These are phyloP conservation scores for Lasioglossum baleicum DNA, from an alignment of 1,140 invertebrate species.

Conservation along the genomic window DNA sequence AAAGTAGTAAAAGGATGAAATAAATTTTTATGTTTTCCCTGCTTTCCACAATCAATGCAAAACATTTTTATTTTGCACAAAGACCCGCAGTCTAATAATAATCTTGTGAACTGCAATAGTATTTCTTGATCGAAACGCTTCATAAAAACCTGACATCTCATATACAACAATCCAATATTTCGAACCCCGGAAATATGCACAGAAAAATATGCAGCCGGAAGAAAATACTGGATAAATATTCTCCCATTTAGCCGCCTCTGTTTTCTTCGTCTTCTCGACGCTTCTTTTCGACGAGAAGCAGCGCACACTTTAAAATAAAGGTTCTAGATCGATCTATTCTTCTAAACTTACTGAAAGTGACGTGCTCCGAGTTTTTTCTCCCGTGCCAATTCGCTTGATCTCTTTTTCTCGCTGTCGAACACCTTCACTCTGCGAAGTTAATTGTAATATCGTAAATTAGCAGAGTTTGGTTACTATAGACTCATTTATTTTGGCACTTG, in stretches of 20 bases:
- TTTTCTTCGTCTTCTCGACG: background rate
- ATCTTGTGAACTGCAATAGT: no score
- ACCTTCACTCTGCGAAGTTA: background rate
- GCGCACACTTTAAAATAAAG: constrained; percentile 4
- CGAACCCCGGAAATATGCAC: background rate
- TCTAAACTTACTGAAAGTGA: constrained; percentile 52
- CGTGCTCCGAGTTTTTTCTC: constrained; percentile 41
- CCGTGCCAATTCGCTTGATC: background rate
- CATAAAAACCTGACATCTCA: no score
- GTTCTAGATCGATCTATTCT: constrained; percentile 25
- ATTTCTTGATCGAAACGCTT: no score
- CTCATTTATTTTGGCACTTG: background rate
- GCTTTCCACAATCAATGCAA: no score
- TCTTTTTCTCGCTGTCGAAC: background rate
- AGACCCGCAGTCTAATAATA: no score
- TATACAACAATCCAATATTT: background rate
- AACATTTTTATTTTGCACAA: no score
- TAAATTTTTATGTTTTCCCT: no score
- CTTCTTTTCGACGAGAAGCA: background rate
- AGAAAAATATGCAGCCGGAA: no score
- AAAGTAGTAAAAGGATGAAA: no score
- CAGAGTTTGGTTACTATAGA: background rate
- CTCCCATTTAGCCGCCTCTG: background rate
- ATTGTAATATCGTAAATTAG: background rate
- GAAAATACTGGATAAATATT: background rate